phyloP scores from a whole-genome alignment of 2,888 invertebrate genomes.

The Drosophila tripunctata region DNA sequence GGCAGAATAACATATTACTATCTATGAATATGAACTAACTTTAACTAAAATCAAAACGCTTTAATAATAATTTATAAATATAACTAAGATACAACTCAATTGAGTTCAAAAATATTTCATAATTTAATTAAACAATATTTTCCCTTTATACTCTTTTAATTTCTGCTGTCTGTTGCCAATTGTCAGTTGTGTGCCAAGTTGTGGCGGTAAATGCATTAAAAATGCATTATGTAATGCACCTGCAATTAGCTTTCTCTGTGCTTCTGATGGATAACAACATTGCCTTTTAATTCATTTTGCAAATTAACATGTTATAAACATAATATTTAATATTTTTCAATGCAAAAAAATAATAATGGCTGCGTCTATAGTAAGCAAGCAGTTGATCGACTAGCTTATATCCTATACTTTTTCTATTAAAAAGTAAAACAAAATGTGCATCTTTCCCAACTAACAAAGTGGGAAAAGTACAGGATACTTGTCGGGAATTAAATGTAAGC shows the following conservation, averaged over 20 bases:
- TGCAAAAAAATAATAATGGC: not conserved
- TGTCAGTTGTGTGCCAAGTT: conserved; percentile 3
- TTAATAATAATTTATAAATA: too few species aligned
- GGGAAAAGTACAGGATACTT: conserved; percentile 2
- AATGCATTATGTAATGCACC: conserved; percentile 9
- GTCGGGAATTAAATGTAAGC: conserved; percentile 1
- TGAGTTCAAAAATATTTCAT: not conserved
- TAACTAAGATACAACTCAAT: too few species aligned
- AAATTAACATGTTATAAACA: conserved; percentile 27
- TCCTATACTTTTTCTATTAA: not conserved
- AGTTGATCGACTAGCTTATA: not conserved
- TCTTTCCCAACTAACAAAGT: too few species aligned
- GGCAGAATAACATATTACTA: too few species aligned
- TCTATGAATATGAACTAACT: too few species aligned
- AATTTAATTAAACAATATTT: not conserved
- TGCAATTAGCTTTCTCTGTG: conserved; percentile 20
- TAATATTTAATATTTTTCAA: not conserved
- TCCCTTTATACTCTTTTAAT: not conserved
- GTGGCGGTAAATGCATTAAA: conserved; percentile 9
- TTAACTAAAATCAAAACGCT: too few species aligned
- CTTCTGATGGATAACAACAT: not conserved
- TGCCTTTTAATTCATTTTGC: conserved; percentile 9
- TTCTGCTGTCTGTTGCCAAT: not conserved
- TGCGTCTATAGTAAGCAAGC: not conserved
- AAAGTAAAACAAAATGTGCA: not conserved